These are phyloP conservation scores for Synanthedon tipuliformis DNA, from an alignment of 2,888 invertebrate species.

Conservation along the genomic window DNA sequence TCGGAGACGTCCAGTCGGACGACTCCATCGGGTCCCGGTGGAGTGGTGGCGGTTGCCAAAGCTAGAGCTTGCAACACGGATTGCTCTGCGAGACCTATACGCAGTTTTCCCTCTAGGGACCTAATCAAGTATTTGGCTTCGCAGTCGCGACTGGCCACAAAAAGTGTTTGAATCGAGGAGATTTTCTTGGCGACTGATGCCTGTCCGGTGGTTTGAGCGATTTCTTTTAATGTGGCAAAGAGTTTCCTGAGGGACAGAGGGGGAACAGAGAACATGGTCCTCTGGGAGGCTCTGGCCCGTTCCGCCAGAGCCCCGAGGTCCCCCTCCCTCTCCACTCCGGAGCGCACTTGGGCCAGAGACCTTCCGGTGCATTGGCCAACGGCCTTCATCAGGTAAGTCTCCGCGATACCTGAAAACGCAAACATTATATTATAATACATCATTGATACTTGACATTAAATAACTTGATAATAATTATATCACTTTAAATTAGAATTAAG, in stretches of 20 bases:
- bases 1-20: slow-evolving; percentile 74
- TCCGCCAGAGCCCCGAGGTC: slow-evolving; percentile 94
- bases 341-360: slow-evolving; percentile 83
- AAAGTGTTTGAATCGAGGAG: slow-evolving; percentile 89
- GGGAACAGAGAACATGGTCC: slow-evolving; percentile 88
- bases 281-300: slow-evolving; percentile 84
- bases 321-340: slow-evolving; percentile 72
- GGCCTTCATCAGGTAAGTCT: slow-evolving; percentile 93
- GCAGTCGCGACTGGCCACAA: slow-evolving; percentile 88
- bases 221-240: slow-evolving; percentile 85
- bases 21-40: slow-evolving; percentile 76
- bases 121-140: slow-evolving; percentile 93
- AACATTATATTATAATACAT: no score
- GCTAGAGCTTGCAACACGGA: slow-evolving; percentile 93
- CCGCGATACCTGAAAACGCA: slow-evolving; percentile 84
- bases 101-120: slow-evolving; percentile 91
- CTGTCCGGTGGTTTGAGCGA: slow-evolving; percentile 82
- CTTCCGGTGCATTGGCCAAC: slow-evolving; percentile 91
- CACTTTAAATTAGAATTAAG: no score
- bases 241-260: slow-evolving; percentile 81
- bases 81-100: slow-evolving; percentile 97
- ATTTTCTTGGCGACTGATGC: slow-evolving; percentile 84
- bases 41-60: slow-evolving; percentile 83
- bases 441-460: no score
- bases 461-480: no score